Evolutionary conservation across 2,797 vertebrate genomes (phyloP).

Genomic region (Leucoraja ocellata): DNA sequence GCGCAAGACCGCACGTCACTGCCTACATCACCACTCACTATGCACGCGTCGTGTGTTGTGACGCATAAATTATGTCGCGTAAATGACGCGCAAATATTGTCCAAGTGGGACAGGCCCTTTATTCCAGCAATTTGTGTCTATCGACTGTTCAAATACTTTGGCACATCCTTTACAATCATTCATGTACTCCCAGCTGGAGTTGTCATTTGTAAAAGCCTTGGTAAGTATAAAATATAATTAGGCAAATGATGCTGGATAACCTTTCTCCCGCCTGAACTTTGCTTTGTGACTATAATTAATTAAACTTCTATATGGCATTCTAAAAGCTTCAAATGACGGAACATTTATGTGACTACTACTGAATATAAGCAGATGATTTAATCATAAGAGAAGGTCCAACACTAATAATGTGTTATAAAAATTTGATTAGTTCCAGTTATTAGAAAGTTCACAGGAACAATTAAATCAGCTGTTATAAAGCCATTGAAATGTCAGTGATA

Average conservation of each 20-base stretch:
- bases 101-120: too few relatives aligned
- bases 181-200: neutral
- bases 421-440: slow-evolving; percentile 20
- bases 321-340: neutral
- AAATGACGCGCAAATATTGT: too few relatives aligned
- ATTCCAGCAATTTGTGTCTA: too few relatives aligned
- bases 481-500: neutral
- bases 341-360: slow-evolving; percentile 17
- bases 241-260: neutral
- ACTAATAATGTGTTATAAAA: slow-evolving; percentile 8
- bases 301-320: neutral
- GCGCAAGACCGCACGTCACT: too few relatives aligned
- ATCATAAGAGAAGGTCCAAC: neutral
- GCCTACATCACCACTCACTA: too few relatives aligned
- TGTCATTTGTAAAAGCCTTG: neutral
- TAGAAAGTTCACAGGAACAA: slow-evolving; percentile 5
- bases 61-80: too few relatives aligned
- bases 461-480: neutral
- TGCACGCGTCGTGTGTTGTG: too few relatives aligned
- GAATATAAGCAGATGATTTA: slow-evolving; percentile 24
- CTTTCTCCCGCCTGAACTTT: neutral
- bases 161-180: neutral
- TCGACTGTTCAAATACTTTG: neutral
- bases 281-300: slow-evolving; percentile 23
- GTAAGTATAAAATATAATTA: neutral